Percentiles rank a stretch among this genome's conserved stretches.
Evolutionary conservation across 2,888 invertebrate species (phyloP).

Genomic region (Lagria hirta): DNA sequence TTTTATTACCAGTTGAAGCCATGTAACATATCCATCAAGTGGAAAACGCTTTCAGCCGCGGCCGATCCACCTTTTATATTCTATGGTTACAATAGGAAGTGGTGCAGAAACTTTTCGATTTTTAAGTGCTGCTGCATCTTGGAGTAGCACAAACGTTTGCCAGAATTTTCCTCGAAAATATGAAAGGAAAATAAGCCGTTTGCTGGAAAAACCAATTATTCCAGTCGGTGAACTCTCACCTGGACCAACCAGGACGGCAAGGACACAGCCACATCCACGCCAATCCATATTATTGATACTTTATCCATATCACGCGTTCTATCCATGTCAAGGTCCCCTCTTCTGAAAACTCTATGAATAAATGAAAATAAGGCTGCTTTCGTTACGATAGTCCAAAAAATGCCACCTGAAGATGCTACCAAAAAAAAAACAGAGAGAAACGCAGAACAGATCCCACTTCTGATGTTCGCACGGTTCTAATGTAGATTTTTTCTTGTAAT

Average conservation of each 20-base stretch:
- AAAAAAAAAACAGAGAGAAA: no score
- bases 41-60: background rate
- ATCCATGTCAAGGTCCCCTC: slow-evolving; percentile 24
- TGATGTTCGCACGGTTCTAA: no score
- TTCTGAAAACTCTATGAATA: slow-evolving; percentile 1
- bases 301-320: slow-evolving; percentile 23
- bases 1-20: no score
- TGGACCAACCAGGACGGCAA: slow-evolving; percentile 20
- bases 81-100: no score
- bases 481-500: no score
- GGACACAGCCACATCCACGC: no score
- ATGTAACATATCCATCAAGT: slow-evolving; percentile 1
- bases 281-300: slow-evolving; percentile 21
- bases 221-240: slow-evolving; percentile 31
- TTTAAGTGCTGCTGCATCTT: no score
- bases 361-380: background rate
- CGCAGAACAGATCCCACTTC: no score
- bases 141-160: slow-evolving; percentile 8
- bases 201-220: slow-evolving; percentile 37
- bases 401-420: no score
- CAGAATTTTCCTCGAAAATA: slow-evolving; percentile 25
- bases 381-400: no score
- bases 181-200: slow-evolving; percentile 31
- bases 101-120: background rate
- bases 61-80: no score